Conservation (phyloP, 2,797 vertebrate genomes). For the Diglossa cyanea region DNA sequence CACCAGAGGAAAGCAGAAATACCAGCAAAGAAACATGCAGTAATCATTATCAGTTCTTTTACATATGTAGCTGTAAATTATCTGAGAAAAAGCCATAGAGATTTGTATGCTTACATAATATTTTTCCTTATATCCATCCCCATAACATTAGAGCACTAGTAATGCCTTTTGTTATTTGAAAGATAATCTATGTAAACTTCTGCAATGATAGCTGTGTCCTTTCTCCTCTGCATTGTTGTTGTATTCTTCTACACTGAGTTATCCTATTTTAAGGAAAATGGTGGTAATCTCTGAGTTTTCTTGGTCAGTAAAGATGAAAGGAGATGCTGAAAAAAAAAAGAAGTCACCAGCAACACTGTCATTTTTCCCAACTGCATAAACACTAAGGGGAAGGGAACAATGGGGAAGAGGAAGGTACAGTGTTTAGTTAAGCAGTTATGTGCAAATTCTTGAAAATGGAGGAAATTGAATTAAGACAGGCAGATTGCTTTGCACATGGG, state of each 20-base stretch:
- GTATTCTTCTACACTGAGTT: background rate
- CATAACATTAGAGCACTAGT: background rate
- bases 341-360: background rate
- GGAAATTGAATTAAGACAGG: background rate
- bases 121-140: background rate
- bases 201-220: background rate
- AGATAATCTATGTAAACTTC: background rate
- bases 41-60: background rate
- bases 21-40: background rate
- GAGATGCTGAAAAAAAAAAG: background rate
- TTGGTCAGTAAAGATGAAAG: background rate
- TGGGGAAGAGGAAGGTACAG: background rate
- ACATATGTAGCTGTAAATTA: background rate
- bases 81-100: background rate
- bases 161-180: background rate
- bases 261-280: background rate
- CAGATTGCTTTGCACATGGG: background rate
- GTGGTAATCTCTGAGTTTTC: background rate
- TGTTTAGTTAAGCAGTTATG: background rate
- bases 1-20: background rate
- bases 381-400: background rate
- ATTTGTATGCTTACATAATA: background rate
- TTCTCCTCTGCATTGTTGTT: background rate
- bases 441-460: background rate
- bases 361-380: background rate